These are phyloP conservation scores for Acipenser ruthenus DNA, from an alignment of 2,797 vertebrate species.

Conservation along the genomic window DNA sequence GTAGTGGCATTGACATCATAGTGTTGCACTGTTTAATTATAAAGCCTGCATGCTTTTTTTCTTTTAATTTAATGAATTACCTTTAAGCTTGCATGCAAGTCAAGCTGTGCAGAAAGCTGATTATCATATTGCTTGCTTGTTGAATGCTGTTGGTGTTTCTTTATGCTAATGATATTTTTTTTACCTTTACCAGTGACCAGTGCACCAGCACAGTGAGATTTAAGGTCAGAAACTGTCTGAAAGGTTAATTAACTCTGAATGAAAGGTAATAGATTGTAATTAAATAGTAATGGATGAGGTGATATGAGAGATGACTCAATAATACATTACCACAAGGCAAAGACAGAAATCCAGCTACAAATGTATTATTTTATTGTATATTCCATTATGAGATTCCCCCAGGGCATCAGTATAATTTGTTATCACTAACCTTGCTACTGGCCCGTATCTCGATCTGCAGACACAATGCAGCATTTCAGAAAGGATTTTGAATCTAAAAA, in stretches of 20 bases:
- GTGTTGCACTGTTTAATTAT: too few relatives aligned
- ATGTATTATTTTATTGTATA: conserved; percentile 44
- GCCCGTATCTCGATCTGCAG: neutral
- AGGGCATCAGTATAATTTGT: conserved; percentile 31
- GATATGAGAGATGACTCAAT: conserved; percentile 34
- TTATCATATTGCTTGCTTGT: conserved; percentile 1
- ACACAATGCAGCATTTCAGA: too few relatives aligned
- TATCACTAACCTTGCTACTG: conserved; percentile 30
- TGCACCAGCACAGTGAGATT: conserved; percentile 6
- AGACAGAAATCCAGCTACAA: conserved; percentile 37
- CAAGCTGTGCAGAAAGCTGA: neutral
- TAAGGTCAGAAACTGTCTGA: conserved; percentile 41
- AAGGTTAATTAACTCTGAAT: conserved; percentile 54
- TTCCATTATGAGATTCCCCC: conserved; percentile 35
- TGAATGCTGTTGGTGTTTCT: neutral
- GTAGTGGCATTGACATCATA: too few relatives aligned
- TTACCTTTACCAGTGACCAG: conserved; percentile 1
- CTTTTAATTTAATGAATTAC: conserved; percentile 22
- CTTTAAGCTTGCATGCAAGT: conserved; percentile 18
- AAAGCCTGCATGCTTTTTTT: neutral
- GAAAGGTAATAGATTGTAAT: conserved; percentile 45
- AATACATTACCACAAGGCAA: conserved; percentile 32
- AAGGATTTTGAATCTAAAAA: too few relatives aligned
- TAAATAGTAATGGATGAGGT: conserved; percentile 44
- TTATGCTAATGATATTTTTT: neutral